Percentiles rank a stretch among this genome's conserved stretches.
Conservation (phyloP, 2,888 invertebrate species). For the Ophraella communa region DNA sequence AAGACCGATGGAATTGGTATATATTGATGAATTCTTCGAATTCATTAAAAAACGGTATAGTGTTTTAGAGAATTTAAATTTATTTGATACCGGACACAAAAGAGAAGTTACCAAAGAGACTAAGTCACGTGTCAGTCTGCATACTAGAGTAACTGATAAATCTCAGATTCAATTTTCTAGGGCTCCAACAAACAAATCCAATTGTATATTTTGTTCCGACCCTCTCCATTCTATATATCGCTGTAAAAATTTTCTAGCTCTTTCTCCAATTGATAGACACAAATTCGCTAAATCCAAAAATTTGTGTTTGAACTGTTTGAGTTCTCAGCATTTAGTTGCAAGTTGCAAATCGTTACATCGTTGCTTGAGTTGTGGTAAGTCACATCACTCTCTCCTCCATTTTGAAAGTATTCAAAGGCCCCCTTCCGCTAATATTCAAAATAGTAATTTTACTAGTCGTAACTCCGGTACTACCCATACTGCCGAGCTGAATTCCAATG, state of each 20-base stretch:
- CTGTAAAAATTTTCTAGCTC: neutral
- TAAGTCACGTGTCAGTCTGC: neutral
- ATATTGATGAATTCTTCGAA: neutral
- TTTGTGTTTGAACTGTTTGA: neutral
- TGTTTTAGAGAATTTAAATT: neutral
- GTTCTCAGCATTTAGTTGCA: neutral
- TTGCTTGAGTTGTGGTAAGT: neutral
- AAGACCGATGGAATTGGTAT: neutral
- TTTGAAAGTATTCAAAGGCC: neutral
- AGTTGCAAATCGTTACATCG: too few species aligned
- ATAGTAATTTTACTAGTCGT: too few species aligned
- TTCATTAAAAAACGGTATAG: neutral
- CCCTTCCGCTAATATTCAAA: too few species aligned
- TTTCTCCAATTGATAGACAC: neutral
- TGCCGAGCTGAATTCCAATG: too few species aligned
- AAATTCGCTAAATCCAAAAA: neutral
- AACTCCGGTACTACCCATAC: too few species aligned
- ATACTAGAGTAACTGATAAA: neutral
- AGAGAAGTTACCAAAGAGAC: neutral
- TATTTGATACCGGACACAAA: too few species aligned
- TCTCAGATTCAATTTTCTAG: neutral
- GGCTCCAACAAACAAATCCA: neutral
- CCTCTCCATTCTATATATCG: neutral
- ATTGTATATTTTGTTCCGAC: neutral
- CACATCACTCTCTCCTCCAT: neutral